Base-by-base conservation (phyloP, 1,140 invertebrate species). In the Cotesia typhae region DNA sequence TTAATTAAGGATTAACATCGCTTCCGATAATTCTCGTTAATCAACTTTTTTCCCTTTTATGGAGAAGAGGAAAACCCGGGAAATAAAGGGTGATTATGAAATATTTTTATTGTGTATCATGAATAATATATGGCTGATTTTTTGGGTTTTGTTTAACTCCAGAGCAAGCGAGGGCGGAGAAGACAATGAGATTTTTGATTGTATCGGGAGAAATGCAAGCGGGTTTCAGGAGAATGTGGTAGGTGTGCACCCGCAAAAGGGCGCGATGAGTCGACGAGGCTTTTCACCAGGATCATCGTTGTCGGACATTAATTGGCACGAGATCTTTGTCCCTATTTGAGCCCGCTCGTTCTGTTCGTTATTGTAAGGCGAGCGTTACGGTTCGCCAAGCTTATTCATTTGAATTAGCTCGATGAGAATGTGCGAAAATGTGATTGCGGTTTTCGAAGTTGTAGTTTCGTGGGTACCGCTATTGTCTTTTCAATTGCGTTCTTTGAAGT, bases 271-370 rank as follows among this genome's bases (percentile, higher is more conserved):
- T 51, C 51, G 67, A 53, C 41, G 37, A 36, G 69, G 57, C 38
- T 68, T 38, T 71, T 59, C 41, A 47, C 6, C 10, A 47, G 41
- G 41, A 68, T 66, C 65, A 74, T 74, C 60, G 73, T 71, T 60
- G 70, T 71, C 47, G 69, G 73, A 71, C 73, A 71, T 71, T 74
- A 74, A 74, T 74, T 74, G 69, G 73, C 69, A 65, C 59, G 67
- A 70, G 69, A 74, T 74, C 73, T 74, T 71, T 74, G 73, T 74
- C 66, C 65, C 37, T 17, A 64, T 10, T 12, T 36, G 61, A 52
- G 67, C 55, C 28, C 36, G 37, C 35, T 61, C 64, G 55, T 41
- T 41, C 38, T 41, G 38, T 67, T 55, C 69, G 70, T 70, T 74
- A 74, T 74, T 74, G 68, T 71, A 52, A 17, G 55, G 38, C 37